A percentile compares a stretch with the other conserved stretches of the same genome.
Conservation (phyloP, 2,113 vertebrate species). For the Hiodon tergisus region DNA sequence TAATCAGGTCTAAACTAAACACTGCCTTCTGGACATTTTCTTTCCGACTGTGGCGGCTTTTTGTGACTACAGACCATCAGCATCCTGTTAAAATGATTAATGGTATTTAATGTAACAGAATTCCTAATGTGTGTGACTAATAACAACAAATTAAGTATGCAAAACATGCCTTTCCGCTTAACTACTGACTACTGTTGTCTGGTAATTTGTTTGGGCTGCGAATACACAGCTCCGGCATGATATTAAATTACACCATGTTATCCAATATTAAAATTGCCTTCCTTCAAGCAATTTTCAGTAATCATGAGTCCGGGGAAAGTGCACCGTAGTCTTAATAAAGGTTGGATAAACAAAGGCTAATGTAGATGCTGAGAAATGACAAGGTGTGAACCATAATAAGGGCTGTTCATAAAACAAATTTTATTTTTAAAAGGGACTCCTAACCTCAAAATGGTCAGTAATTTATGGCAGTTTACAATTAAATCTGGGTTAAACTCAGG, state of each 20-base stretch:
- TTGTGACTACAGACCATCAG: conserved; percentile 15
- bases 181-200: conserved; percentile 27
- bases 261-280: conserved; percentile 35
- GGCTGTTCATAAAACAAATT: conserved; percentile 30
- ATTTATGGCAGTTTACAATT: conserved; percentile 24
- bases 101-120: conserved; percentile 37
- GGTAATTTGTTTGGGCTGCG: conserved; percentile 36
- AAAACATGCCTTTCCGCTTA: conserved; percentile 31
- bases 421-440: conserved; percentile 30
- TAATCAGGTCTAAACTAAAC: conserved; percentile 5
- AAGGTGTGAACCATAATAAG: conserved; percentile 29
- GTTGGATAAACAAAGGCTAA: conserved; percentile 36
- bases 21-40: conserved; percentile 1
- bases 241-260: conserved; percentile 36
- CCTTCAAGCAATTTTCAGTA: conserved; percentile 36
- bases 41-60: background rate
- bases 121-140: conserved; percentile 33
- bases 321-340: conserved; percentile 35
- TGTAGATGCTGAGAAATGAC: conserved; percentile 35
- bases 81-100: conserved; percentile 40
- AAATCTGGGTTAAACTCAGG: background rate
- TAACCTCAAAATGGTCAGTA: conserved; percentile 35
- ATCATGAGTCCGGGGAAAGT: conserved; percentile 32
- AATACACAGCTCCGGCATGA: conserved; percentile 16
- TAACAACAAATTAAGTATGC: conserved; percentile 31